A percentile compares a stretch with the other conserved stretches of the same genome.
Evolutionary conservation across 2,113 vertebrate genomes (phyloP).

Genomic region (Pungitius pungitius): DNA sequence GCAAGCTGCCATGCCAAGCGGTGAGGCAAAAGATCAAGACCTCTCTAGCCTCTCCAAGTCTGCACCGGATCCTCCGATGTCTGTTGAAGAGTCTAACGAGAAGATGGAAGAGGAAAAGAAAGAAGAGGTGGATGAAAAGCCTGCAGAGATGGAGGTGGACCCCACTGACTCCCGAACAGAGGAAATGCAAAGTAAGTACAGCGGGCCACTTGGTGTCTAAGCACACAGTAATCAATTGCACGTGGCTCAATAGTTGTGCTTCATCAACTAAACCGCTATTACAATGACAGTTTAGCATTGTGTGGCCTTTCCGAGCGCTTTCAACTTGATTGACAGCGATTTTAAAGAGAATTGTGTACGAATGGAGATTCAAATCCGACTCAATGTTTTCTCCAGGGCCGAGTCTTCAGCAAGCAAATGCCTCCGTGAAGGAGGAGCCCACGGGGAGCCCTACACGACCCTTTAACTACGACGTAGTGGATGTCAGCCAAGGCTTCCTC

Average conservation of each 20-base stretch:
- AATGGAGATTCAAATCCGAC: not conserved
- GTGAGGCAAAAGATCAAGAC: slow-evolving; percentile 37
- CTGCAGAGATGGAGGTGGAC: slow-evolving; percentile 66
- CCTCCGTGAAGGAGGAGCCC: slow-evolving; percentile 61
- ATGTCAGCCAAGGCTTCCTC: slow-evolving; percentile 95
- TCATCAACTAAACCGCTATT: not conserved
- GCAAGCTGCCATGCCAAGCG: slow-evolving; percentile 26
- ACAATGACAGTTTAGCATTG: not conserved
- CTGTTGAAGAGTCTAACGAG: slow-evolving; percentile 26
- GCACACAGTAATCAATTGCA: not conserved
- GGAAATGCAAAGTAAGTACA: slow-evolving; percentile 64
- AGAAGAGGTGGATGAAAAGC: slow-evolving; percentile 32
- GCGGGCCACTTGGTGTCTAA: not conserved
- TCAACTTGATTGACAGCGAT: not conserved
- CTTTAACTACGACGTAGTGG: slow-evolving; percentile 88
- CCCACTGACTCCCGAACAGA: slow-evolving; percentile 14
- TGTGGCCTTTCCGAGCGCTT: not conserved
- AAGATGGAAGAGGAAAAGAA: slow-evolving; percentile 24
- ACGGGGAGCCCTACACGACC: slow-evolving; percentile 48
- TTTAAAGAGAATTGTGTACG: not conserved
- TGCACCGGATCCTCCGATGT: slow-evolving; percentile 8
- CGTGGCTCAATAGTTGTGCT: not conserved
- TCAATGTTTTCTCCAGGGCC: slow-evolving; percentile 49
- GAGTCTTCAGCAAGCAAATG: slow-evolving; percentile 26
- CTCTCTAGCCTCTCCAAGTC: slow-evolving; percentile 23